Base-by-base conservation (phyloP, 2,888 invertebrate species). In the Parelbella ahira region DNA sequence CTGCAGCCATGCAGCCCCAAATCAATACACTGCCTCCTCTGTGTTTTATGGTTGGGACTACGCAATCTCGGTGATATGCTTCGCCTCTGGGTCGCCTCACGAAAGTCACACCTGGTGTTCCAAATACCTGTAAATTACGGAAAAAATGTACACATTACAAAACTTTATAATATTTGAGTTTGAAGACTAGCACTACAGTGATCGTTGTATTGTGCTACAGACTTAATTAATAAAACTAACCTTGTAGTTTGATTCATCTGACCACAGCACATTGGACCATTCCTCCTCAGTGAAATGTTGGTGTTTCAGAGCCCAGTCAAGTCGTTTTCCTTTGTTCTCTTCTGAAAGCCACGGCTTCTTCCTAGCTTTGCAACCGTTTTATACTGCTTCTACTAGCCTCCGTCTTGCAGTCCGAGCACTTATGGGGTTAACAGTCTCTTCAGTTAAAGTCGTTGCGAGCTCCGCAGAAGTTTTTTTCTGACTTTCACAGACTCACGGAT, bases 401-500 rank as follows among this genome's bases (percentile, higher is more conserved):
- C 44, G 28, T 33, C 33, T 32, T 6, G 27, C 27, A 3, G 30
- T 11, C n/a, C 32, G 28, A 20, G 38, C 20, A 19, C 37, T 34
- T n/a, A 47, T 47, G 8, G 41, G 30, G 9, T 45, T 44, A 32
- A 39, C 37, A 33, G 32, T 33, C 29, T 45, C 28, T 42, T 44
- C 37, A 9, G 49, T 38, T 37, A 49, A 41, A 36, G 44, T 29
- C 25, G 42, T 41, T 47, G 46, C 46, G 18, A 47, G 46, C 37
- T 47, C 34, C 25, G 41, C 44, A 42, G 44, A 42, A 38, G 38
- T 49, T 47, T 45, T 48, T 45, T 33, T 8, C 45, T 39, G 32
- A 45, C 37, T 45, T 43, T 48, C 47, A 49, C 29, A 29, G 45
- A 48, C 39, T 45, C 39, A 33, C 48, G 42, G 29, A 48, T 36